Percentiles rank a stretch among this genome's conserved stretches.
Evolutionary conservation across 2,888 invertebrate genomes (phyloP).

Genomic region (Gandaritis pyraliata): DNA sequence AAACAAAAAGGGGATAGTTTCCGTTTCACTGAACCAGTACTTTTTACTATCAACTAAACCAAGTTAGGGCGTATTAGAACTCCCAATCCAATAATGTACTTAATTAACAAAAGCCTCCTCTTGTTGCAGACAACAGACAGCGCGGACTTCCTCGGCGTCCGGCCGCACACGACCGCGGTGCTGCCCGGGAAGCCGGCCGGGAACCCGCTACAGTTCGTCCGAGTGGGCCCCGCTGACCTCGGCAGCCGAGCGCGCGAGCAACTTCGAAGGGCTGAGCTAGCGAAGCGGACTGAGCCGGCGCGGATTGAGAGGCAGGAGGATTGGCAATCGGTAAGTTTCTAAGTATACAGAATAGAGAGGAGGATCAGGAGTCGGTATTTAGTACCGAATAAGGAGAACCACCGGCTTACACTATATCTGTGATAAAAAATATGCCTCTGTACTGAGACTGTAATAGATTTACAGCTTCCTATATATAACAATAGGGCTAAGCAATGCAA

Average conservation of each 20-base stretch:
- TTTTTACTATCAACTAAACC: too few relatives aligned
- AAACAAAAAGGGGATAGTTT: too few relatives aligned
- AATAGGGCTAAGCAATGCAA: too few relatives aligned
- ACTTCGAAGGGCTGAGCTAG: constrained; percentile 92
- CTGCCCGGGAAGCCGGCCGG: constrained; percentile 92
- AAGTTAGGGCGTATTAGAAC: too few relatives aligned
- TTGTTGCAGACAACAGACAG: constrained; percentile 77
- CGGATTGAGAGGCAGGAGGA: constrained; percentile 93
- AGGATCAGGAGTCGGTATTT: too few relatives aligned
- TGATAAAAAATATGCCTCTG: too few relatives aligned
- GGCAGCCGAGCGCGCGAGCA: constrained; percentile 94
- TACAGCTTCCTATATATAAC: too few relatives aligned
- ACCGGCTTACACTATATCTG: too few relatives aligned
- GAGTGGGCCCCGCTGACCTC: constrained; percentile 94
- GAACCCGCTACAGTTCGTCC: constrained; percentile 95
- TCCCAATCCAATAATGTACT: too few relatives aligned
- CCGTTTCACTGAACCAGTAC: too few relatives aligned
- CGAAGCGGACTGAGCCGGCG: constrained; percentile 92
- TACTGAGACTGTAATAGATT: too few relatives aligned
- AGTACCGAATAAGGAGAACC: too few relatives aligned
- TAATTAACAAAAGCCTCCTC: constrained; percentile 14
- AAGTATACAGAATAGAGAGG: constrained; percentile 58
- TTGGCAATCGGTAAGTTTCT: constrained; percentile 97
- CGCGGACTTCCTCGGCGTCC: constrained; percentile 79
- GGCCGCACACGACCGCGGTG: constrained; percentile 85